Percentiles rank a stretch among this genome's conserved stretches.
phyloP scores from a whole-genome alignment of 2,113 vertebrate species.

The Colossoma macropomum region DNA sequence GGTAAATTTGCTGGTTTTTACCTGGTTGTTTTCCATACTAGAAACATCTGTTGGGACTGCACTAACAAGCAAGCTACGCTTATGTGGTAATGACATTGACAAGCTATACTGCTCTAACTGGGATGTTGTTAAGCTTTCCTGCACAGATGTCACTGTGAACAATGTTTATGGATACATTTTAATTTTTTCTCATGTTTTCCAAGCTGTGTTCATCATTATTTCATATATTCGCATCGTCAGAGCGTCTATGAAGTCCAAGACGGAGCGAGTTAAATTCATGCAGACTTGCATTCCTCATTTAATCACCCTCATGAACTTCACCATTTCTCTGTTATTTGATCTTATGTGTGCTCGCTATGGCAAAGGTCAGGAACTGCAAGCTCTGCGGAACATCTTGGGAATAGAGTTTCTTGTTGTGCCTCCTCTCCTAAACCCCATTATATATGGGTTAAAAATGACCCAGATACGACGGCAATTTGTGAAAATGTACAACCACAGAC shows the following conservation, averaged over 20 bases:
- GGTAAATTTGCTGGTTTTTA: slow-evolving; percentile 29
- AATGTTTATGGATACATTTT: slow-evolving; percentile 8
- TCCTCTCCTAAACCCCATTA: slow-evolving; percentile 50
- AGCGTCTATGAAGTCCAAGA: slow-evolving; percentile 20
- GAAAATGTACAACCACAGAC: neutral
- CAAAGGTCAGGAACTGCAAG: slow-evolving; percentile 3
- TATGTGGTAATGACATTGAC: slow-evolving; percentile 68
- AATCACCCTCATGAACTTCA: slow-evolving; percentile 44
- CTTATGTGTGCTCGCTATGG: slow-evolving; percentile 41
- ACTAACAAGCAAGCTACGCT: slow-evolving; percentile 55
- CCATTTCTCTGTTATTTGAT: slow-evolving; percentile 66
- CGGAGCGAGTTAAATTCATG: slow-evolving; percentile 31
- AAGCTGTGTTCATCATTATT: slow-evolving; percentile 47
- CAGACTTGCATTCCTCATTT: slow-evolving; percentile 57
- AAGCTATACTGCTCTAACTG: slow-evolving; percentile 73
- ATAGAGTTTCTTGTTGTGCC: slow-evolving; percentile 60
- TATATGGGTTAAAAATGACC: slow-evolving; percentile 51
- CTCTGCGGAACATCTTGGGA: slow-evolving; percentile 52
- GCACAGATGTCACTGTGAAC: slow-evolving; percentile 39
- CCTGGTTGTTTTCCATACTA: slow-evolving; percentile 26
- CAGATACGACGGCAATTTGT: neutral
- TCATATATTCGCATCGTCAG: slow-evolving; percentile 48
- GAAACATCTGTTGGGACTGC: slow-evolving; percentile 11
- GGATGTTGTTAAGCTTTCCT: slow-evolving; percentile 68
- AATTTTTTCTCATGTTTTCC: neutral